These are phyloP conservation scores for Chaunax sp. DNA, from an alignment of 2,797 vertebrate genomes.

Conservation along the genomic window DNA sequence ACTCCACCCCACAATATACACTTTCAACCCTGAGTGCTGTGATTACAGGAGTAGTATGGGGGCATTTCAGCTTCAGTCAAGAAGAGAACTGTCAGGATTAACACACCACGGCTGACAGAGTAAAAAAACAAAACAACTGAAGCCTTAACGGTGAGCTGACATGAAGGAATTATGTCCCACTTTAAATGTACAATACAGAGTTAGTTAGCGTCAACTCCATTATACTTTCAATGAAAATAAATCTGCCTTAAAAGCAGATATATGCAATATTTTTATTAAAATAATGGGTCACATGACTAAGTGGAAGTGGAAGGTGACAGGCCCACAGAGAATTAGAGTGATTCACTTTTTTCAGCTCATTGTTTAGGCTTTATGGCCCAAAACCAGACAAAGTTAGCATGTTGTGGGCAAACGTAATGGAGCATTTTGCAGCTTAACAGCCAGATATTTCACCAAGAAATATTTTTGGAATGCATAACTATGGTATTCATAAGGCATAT, in stretches of 20 bases:
- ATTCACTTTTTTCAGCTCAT: neutral
- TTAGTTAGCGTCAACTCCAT: neutral
- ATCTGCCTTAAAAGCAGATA: neutral
- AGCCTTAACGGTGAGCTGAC: neutral
- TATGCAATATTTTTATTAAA: neutral
- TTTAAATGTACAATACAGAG: neutral
- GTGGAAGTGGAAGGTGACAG: neutral
- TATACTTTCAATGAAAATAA: neutral
- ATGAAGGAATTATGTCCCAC: neutral
- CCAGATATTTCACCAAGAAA: no score
- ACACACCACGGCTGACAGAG: neutral
- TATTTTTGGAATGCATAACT: no score
- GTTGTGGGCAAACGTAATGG: no score
- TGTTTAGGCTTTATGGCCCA: neutral
- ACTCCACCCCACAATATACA: slow-evolving; percentile 54
- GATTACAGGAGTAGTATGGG: slow-evolving; percentile 51
- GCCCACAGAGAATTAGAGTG: neutral
- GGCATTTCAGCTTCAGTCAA: slow-evolving; percentile 37
- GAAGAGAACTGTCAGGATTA: slow-evolving; percentile 15
- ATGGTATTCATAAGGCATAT: no score
- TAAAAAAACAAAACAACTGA: slow-evolving; percentile 9
- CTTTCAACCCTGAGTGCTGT: slow-evolving; percentile 36
- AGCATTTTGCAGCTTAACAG: no score
- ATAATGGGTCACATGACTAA: neutral
- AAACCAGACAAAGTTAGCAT: no score